Conservation (phyloP, 2,888 invertebrate genomes). For the Halictus ligatus region DNA sequence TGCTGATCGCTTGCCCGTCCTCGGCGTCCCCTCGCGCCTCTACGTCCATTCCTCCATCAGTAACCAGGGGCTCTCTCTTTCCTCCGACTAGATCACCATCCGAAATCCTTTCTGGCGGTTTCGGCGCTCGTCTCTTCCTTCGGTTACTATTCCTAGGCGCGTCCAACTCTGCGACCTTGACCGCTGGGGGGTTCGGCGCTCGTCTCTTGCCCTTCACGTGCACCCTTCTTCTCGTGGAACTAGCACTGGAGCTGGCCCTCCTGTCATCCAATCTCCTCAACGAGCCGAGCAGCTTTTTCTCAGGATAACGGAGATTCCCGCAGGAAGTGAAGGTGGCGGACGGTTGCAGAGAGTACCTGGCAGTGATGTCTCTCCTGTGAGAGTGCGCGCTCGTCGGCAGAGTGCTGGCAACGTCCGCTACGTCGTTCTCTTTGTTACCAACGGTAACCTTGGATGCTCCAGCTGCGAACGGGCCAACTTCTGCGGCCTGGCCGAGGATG, state of each 20-base stretch:
- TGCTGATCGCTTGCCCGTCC: conserved; percentile 74
- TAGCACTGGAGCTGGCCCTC: conserved; percentile 87
- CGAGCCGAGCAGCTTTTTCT: conserved; percentile 40
- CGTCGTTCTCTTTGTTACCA: conserved; percentile 53
- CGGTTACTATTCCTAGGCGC: conserved; percentile 64
- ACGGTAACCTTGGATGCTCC: conserved; percentile 75
- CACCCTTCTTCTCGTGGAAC: conserved; percentile 86
- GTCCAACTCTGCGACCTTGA: conserved; percentile 52
- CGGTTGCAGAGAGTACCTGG: conserved; percentile 79
- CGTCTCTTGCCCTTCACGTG: conserved; percentile 92
- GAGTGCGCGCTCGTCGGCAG: conserved; percentile 74
- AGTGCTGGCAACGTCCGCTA: conserved; percentile 68
- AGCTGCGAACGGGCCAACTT: conserved; percentile 78
- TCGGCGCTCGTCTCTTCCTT: conserved; percentile 86
- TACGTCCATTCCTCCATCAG: conserved; percentile 66
- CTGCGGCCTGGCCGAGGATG: conserved; percentile 66
- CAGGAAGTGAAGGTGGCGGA: conserved; percentile 74
- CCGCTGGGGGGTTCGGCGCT: conserved; percentile 89
- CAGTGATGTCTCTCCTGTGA: conserved; percentile 73
- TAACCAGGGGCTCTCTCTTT: conserved; percentile 44
- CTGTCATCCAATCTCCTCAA: conserved; percentile 83
- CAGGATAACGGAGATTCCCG: conserved; percentile 71
- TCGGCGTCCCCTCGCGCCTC: conserved; percentile 47
- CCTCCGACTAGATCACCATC: conserved; percentile 49
- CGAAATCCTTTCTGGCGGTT: conserved; percentile 83